phyloP scores from a whole-genome alignment of 2,888 invertebrate genomes.

The Strigamia crassipes region DNA sequence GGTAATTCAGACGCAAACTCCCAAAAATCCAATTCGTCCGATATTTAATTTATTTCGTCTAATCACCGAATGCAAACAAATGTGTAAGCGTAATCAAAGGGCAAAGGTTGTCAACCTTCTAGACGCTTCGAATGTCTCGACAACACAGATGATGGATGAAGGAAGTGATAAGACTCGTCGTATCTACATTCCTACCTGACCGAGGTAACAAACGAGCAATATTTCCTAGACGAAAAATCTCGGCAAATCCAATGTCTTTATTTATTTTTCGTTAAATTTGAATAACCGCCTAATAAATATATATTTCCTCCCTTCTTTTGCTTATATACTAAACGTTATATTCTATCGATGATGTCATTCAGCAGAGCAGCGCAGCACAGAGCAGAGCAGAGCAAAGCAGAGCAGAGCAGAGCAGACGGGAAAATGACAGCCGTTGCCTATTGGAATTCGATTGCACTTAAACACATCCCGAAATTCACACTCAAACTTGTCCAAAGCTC shows the following conservation, averaged over 20 bases:
- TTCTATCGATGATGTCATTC: slow-evolving; percentile 20
- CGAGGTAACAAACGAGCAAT: slow-evolving; percentile 4
- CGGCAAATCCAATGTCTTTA: background rate
- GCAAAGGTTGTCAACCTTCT: slow-evolving; percentile 7
- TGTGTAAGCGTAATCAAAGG: background rate
- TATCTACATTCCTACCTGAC: slow-evolving; percentile 32
- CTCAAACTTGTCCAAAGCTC: slow-evolving; percentile 37
- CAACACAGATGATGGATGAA: slow-evolving; percentile 36
- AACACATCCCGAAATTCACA: slow-evolving; percentile 42
- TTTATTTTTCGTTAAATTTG: background rate
- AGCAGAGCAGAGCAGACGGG: slow-evolving; percentile 18
- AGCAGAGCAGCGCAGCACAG: background rate
- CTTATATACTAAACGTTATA: too few species aligned
- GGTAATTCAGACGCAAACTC: background rate
- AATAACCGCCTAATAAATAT: too few species aligned
- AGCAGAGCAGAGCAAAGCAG: background rate
- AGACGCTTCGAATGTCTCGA: slow-evolving; percentile 28
- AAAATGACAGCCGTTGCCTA: slow-evolving; percentile 42
- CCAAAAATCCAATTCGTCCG: background rate
- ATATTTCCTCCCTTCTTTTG: too few species aligned
- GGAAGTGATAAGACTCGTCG: slow-evolving; percentile 31
- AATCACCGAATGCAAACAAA: background rate
- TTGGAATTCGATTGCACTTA: slow-evolving; percentile 42
- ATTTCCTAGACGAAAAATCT: background rate
- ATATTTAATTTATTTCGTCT: background rate